These are phyloP conservation scores for Lasioglossum leucozonium DNA, from an alignment of 2,888 invertebrate genomes.

Conservation along the genomic window DNA sequence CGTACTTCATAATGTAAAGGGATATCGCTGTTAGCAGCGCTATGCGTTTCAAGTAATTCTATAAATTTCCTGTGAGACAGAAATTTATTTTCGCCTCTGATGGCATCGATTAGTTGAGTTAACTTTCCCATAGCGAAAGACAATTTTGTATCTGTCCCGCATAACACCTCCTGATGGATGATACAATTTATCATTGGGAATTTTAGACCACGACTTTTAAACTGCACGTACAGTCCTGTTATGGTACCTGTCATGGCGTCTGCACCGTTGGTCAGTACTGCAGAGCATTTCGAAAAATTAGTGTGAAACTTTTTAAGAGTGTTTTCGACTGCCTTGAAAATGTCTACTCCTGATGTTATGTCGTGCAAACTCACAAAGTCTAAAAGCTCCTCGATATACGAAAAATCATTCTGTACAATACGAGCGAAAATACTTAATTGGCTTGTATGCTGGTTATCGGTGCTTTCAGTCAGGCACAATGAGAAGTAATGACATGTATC, in stretches of 20 bases:
- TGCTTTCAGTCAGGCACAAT: background rate
- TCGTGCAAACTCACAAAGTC: background rate
- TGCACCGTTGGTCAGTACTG: background rate
- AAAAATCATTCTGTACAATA: background rate
- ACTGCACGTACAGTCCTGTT: background rate
- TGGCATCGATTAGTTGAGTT: background rate
- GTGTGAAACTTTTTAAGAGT: background rate
- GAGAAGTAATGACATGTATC: background rate
- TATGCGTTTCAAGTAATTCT: background rate
- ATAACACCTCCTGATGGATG: background rate
- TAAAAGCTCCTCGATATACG: background rate
- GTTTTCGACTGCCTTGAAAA: background rate
- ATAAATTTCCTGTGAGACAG: background rate
- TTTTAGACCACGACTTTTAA: background rate
- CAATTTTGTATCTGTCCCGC: background rate
- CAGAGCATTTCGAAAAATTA: background rate
- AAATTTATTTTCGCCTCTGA: background rate
- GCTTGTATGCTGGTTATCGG: background rate
- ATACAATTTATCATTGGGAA: background rate
- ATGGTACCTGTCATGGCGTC: background rate
- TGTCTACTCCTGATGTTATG: background rate
- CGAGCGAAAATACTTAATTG: background rate
- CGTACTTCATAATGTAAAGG: background rate
- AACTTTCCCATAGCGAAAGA: background rate
- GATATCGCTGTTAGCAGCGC: background rate